Base-by-base conservation (phyloP, 1,140 invertebrate genomes). In the Nomia melanderi region DNA sequence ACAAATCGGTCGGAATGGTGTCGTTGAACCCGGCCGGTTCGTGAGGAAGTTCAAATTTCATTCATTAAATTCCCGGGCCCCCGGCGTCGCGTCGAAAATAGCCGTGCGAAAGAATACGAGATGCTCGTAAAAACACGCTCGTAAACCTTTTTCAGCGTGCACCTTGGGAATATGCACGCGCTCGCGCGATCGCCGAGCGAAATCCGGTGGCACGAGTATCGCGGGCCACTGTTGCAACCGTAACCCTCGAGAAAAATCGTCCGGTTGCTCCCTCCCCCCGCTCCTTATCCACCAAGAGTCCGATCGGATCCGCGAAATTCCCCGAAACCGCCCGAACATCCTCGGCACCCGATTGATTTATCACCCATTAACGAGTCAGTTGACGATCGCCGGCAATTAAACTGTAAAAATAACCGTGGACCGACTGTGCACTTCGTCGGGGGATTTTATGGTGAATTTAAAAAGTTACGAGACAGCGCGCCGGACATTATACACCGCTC, bases 31-130 rank as follows among this genome's bases (percentile, higher is more conserved):
- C 56, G 25, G 17, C 14, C 33, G 8, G 27, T 7, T n/a, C 76
- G 41, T 53, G 71, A 59, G 54, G 62, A 73, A 66, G 70, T 78
- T 66, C 50, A 73, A 78, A 78, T 78, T 78, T 78, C 77, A 78
- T 78, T 78, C 77, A 78, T 78, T 75, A 78, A 78, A 78, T 78
- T 47, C 62, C 14, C 53, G 41, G 76, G 41, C 60, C 69, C 27
- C 60, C 60, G 62, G 41, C 71, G 77, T 65, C 62, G 50, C 60
- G 53, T 73, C 70, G 70, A 67, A 78, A 78, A 78, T 78, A 78
- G 56, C 70, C 71, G 70, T 75, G 71, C 53, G 70, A 78, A 78
- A 73, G 76, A 73, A 65, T 64, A 73, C 62, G 59, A 57, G 70
- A 44, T 78, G 77, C 77, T 75, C 69, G 70, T 78, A 78, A 78